Conservation (phyloP, 2,888 invertebrate species). For the Tubulanus polymorphus region DNA sequence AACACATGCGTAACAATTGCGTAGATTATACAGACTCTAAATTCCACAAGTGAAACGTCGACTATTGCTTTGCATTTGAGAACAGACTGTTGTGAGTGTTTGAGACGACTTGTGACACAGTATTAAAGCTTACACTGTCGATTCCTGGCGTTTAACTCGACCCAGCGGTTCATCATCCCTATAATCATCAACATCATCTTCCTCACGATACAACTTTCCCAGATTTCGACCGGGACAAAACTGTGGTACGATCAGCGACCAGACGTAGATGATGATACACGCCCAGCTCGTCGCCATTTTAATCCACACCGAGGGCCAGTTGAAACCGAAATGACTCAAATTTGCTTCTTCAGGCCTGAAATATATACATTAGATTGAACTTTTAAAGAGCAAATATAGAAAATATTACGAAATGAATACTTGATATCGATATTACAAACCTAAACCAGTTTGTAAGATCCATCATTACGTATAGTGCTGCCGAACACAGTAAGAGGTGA, state of each 20-base stretch:
- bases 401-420: background rate
- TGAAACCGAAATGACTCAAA: slow-evolving; percentile 51
- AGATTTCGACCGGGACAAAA: slow-evolving; percentile 41
- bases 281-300: slow-evolving; percentile 56
- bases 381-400: background rate
- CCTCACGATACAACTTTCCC: slow-evolving; percentile 5
- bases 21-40: too few relatives aligned
- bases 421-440: slow-evolving; percentile 30
- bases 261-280: slow-evolving; percentile 53
- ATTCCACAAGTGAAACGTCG: too few relatives aligned
- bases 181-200: slow-evolving; percentile 5
- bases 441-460: slow-evolving; percentile 56
- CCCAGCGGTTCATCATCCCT: slow-evolving; percentile 2
- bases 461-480: slow-evolving; percentile 56
- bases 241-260: slow-evolving; percentile 47
- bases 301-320: slow-evolving; percentile 56
- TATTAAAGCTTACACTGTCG: too few relatives aligned
- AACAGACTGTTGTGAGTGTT: too few relatives aligned
- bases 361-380: slow-evolving; percentile 4
- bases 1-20: too few relatives aligned
- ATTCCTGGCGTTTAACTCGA: too few relatives aligned
- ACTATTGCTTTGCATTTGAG: too few relatives aligned
- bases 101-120: too few relatives aligned
- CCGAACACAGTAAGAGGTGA: slow-evolving; percentile 53
- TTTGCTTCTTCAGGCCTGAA: slow-evolving; percentile 51